Percentiles rank a stretch among this genome's conserved stretches.
Conservation (phyloP, 2,888 invertebrate species). For the Harpagoxenus sublaevis region DNA sequence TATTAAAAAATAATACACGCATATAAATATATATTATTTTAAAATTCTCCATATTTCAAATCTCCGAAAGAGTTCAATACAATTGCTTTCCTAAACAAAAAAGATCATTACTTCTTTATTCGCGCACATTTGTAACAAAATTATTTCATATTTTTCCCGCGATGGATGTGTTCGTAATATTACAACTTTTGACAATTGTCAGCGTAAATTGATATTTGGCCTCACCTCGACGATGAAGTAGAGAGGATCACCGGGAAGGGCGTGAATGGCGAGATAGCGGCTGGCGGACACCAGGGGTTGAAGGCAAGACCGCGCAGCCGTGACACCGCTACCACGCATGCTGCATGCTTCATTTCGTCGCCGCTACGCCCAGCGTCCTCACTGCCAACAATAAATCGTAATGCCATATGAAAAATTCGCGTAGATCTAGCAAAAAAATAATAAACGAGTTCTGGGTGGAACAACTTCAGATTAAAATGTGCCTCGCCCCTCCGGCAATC, state of each 20-base stretch:
- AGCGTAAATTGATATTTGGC: not conserved
- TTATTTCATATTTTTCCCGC: not conserved
- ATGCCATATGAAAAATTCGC: not conserved
- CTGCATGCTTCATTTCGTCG: conserved; percentile 86
- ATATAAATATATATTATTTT: not conserved
- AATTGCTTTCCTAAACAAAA: not conserved
- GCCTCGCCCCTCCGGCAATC: not conserved
- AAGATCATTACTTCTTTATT: not conserved
- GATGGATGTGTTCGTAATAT: not conserved
- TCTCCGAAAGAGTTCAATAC: not conserved
- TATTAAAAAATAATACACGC: not conserved
- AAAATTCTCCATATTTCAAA: not conserved
- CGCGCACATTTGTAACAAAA: not conserved
- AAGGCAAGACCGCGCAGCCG: conserved; percentile 87
- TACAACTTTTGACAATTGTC: not conserved
- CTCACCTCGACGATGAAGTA: conserved; percentile 87
- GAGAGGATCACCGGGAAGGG: conserved; percentile 87
- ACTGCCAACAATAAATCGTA: conserved; percentile 76
- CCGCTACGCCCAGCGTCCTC: conserved; percentile 86
- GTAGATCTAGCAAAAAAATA: not conserved
- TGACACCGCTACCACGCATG: conserved; percentile 86
- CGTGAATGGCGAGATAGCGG: conserved; percentile 86
- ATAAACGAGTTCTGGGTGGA: too few relatives aligned
- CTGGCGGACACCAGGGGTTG: conserved; percentile 86
- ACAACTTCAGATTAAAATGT: not conserved